Evolutionary conservation across 92 coral and sea anemone species (phyloP).

Genomic region (Porites lobata): DNA sequence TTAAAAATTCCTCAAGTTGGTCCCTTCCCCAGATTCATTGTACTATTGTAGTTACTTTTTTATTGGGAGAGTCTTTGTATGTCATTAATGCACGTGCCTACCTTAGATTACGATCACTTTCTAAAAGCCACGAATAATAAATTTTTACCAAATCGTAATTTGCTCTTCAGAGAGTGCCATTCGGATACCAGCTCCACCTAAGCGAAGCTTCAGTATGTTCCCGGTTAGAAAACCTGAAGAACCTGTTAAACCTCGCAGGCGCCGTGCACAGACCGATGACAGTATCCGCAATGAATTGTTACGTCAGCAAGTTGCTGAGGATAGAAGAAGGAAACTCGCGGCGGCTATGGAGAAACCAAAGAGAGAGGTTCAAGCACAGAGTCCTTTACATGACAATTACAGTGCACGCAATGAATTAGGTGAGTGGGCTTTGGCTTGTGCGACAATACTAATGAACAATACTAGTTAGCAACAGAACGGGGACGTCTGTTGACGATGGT

Average conservation of each 20-base stretch:
- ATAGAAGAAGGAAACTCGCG: constrained; percentile 78
- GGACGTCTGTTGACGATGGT: too few species aligned
- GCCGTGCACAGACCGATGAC: constrained; percentile 87
- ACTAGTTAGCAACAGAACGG: too few species aligned
- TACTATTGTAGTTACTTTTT: too few species aligned
- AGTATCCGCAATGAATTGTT: constrained; percentile 85
- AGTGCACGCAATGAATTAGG: constrained; percentile 12
- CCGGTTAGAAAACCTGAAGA: constrained; percentile 49
- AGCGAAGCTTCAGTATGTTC: constrained; percentile 70
- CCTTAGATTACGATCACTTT: too few species aligned
- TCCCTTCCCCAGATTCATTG: too few species aligned
- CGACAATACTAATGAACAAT: too few species aligned
- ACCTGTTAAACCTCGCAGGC: constrained; percentile 56
- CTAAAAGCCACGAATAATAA: too few species aligned
- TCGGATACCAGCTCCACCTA: constrained; percentile 10
- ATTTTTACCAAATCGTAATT: not conserved
- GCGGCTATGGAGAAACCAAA: constrained; percentile 35
- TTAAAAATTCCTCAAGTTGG: too few species aligned
- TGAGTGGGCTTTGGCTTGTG: not conserved
- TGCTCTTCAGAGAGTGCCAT: constrained; percentile 48
- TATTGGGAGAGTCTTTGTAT: too few species aligned
- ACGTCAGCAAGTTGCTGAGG: constrained; percentile 94
- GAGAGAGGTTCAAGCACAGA: constrained; percentile 15
- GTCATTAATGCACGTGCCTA: too few species aligned
- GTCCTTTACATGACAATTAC: constrained; percentile 10